Conservation (phyloP, 37 sponge, comb jelly and placozoan genomes). For the Halichondria panicea region DNA sequence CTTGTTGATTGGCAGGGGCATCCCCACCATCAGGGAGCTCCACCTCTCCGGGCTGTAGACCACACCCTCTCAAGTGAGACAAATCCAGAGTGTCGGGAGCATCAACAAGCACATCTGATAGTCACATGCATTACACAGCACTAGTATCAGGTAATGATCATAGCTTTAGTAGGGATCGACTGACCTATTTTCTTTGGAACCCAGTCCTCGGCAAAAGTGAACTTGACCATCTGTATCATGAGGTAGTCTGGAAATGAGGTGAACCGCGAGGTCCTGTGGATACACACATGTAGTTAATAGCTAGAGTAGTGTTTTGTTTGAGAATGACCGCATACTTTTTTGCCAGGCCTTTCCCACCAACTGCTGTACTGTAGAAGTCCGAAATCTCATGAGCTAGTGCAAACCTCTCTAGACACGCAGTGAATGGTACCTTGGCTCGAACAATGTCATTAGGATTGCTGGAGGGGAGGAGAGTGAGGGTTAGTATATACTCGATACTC, state of each 20-base stretch:
- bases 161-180: neutral
- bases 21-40: conserved; percentile 69
- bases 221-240: conserved; percentile 83
- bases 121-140: neutral
- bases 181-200: conserved; percentile 83
- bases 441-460: conserved; percentile 80
- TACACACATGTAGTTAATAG: neutral
- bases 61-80: conserved; percentile 54
- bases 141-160: neutral
- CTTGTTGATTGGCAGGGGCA: neutral
- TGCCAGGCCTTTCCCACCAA: conserved; percentile 45
- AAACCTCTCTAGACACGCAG: conserved; percentile 54
- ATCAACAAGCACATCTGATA: conserved; percentile 78
- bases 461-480: no score
- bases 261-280: conserved; percentile 58
- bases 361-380: conserved; percentile 77
- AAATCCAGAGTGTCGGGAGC: conserved; percentile 74
- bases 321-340: conserved; percentile 25
- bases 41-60: conserved; percentile 83
- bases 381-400: conserved; percentile 39
- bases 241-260: conserved; percentile 89
- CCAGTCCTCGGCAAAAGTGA: conserved; percentile 89
- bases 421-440: conserved; percentile 57
- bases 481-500: no score
- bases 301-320: neutral